A percentile compares a stretch with the other conserved stretches of the same genome.
phyloP scores from a whole-genome alignment of 2,797 vertebrate genomes.

The Eospalax fontanierii region DNA sequence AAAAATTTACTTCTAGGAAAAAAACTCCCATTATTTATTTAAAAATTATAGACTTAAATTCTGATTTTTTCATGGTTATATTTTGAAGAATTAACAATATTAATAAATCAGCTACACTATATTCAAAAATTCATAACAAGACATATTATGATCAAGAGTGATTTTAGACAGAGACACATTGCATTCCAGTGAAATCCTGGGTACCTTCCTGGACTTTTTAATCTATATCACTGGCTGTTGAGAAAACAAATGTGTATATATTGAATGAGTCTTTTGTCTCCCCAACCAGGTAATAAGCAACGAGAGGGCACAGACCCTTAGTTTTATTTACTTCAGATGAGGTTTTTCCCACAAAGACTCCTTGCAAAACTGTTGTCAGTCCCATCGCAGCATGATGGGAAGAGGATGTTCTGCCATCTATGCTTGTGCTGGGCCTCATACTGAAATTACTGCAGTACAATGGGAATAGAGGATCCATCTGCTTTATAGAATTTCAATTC shows the following conservation, averaged over 20 bases:
- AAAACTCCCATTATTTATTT: not conserved
- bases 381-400: not conserved
- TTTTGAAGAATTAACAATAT: constrained; percentile 45
- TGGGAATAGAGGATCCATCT: not conserved
- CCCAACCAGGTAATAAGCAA: not conserved
- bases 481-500: not conserved
- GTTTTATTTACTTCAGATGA: not conserved
- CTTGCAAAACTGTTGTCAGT: not conserved
- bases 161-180: not conserved
- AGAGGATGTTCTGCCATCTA: not conserved
- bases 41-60: constrained; percentile 50
- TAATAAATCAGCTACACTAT: constrained; percentile 9
- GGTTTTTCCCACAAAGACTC: not conserved
- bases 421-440: not conserved
- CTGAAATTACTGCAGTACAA: not conserved
- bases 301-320: not conserved
- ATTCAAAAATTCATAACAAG: not conserved
- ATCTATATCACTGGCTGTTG: not conserved
- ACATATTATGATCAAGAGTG: not conserved
- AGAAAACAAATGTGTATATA: not conserved
- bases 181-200: not conserved
- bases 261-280: not conserved
- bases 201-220: not conserved
- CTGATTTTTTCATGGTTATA: not conserved
- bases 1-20: constrained; percentile 36